Base-by-base conservation (phyloP, 1,140 invertebrate genomes). In the Campoletis sonorensis region DNA sequence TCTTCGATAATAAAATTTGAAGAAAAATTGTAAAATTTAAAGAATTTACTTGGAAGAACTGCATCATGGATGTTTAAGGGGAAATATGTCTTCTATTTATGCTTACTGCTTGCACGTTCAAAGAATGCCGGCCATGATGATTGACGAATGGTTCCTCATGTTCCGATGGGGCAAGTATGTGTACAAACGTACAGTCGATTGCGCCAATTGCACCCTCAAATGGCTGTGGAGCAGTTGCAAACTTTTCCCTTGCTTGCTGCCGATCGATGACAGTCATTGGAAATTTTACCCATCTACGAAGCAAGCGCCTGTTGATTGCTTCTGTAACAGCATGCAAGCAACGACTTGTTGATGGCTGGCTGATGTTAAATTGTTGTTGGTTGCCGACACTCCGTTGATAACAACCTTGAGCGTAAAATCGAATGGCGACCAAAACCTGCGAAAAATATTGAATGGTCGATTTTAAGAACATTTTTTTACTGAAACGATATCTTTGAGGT, bases 171-270 rank as follows among this genome's bases (percentile, higher is more conserved):
- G 4, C 51, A 54, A 54, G 51, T 23, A 64, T 64, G 21, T 21
- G 21, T 23, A 64, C 58, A 64, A 64, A 64, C 11, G 58, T 64
- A 23, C 58, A 64, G 58, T 64, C 58, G 18, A 64, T 64, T 4
- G 58, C 58, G 11, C 58, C 58, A 64, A 64, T 64, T 4, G 58
- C 58, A 21, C 58, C 58, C 11, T 64, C 58, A 23, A 64, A 64
- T 64, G 58, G 58, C 58, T 64, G 58, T 21, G 18, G 13, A 64
- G 58, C 58, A 64, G 16, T 64, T n/a, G 18, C 11, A 64, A 64
- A 64, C 11, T 64, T 64, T 64, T 64, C 58, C 3, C 58, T 13
- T 23, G 58, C 58, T 64, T 4, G 21, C 58, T 21, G 21, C 11
- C 58, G 16, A 23, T n/a, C 58, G 1, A 4, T 11, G 18, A 5